Percentiles rank a stretch among this genome's conserved stretches.
phyloP scores from a whole-genome alignment of 1,140 invertebrate genomes.

The Rhyzopertha dominica region DNA sequence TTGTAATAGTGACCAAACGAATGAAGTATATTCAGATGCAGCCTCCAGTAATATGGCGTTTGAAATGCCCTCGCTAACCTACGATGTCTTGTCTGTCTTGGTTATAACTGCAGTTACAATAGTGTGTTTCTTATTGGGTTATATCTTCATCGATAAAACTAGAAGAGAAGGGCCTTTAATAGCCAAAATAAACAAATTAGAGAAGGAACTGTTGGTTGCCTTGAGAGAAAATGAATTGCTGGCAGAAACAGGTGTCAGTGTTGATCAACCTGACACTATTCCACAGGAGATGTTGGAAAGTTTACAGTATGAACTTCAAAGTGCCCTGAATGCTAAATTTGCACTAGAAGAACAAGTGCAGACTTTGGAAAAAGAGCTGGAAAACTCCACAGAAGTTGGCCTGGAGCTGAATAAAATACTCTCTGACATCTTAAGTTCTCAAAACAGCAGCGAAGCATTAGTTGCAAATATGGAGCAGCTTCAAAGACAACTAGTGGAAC shows the following conservation, averaged over 20 bases:
- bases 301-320: conserved; percentile 55
- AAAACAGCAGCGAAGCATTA: conserved; percentile 55
- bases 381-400: conserved; percentile 59
- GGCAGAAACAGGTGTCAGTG: no score
- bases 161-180: conserved; percentile 58
- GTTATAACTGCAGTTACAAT: conserved; percentile 62
- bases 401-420: conserved; percentile 61
- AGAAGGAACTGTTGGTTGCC: conserved; percentile 51
- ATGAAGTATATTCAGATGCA: no score
- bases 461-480: conserved; percentile 58
- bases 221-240: conserved; percentile 61
- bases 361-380: conserved; percentile 58
- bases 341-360: conserved; percentile 54
- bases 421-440: conserved; percentile 56
- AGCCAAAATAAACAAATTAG: conserved; percentile 57
- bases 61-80: no score
- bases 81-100: conserved; percentile 37
- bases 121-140: conserved; percentile 67
- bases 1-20: no score
- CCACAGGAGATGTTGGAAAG: conserved; percentile 65
- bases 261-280: conserved; percentile 50
- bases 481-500: conserved; percentile 56
- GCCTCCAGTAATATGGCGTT: no score
- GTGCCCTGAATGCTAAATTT: conserved; percentile 38
- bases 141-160: conserved; percentile 70